Percentiles rank a stretch among this genome's conserved stretches.
Evolutionary conservation across 1,140 invertebrate genomes (phyloP).

Genomic region (Plectrocnemia conspersa): DNA sequence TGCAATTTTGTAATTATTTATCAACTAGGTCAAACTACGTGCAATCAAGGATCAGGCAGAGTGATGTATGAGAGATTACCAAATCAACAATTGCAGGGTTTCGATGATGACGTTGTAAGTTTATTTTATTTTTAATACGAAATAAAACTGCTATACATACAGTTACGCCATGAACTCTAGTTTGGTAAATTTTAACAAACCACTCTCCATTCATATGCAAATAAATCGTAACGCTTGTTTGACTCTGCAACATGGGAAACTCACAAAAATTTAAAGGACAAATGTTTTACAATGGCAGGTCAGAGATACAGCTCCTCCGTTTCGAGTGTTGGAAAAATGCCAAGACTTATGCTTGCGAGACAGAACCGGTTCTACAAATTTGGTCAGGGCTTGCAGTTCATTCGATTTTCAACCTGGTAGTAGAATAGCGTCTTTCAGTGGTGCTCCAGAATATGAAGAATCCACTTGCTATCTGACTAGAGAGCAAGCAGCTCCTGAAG

Average conservation of each 20-base stretch:
- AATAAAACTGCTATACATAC: too few species aligned
- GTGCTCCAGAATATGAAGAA: slow-evolving; percentile 80
- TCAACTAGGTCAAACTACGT: slow-evolving; percentile 87
- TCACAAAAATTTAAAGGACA: too few species aligned
- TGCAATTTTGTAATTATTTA: slow-evolving; percentile 3
- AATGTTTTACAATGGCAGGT: slow-evolving; percentile 47
- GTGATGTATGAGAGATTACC: slow-evolving; percentile 84
- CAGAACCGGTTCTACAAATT: slow-evolving; percentile 70
- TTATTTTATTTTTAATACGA: slow-evolving; percentile 15
- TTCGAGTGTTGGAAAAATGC: slow-evolving; percentile 79
- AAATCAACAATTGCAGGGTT: slow-evolving; percentile 82
- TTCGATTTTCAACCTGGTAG: slow-evolving; percentile 88
- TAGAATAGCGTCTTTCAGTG: slow-evolving; percentile 73
- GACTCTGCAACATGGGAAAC: too few species aligned
- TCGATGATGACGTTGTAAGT: slow-evolving; percentile 80
- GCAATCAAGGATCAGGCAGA: slow-evolving; percentile 79
- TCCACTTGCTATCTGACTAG: slow-evolving; percentile 83
- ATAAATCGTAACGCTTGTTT: too few species aligned
- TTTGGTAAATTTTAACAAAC: too few species aligned
- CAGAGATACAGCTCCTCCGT: slow-evolving; percentile 73
- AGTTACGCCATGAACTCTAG: too few species aligned
- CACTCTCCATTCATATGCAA: too few species aligned
- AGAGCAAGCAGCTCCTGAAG: slow-evolving; percentile 77
- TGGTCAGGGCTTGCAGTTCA: slow-evolving; percentile 74
- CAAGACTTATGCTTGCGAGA: slow-evolving; percentile 81